phyloP scores from a whole-genome alignment of 2,888 invertebrate species.

The Nemurella pictetii region DNA sequence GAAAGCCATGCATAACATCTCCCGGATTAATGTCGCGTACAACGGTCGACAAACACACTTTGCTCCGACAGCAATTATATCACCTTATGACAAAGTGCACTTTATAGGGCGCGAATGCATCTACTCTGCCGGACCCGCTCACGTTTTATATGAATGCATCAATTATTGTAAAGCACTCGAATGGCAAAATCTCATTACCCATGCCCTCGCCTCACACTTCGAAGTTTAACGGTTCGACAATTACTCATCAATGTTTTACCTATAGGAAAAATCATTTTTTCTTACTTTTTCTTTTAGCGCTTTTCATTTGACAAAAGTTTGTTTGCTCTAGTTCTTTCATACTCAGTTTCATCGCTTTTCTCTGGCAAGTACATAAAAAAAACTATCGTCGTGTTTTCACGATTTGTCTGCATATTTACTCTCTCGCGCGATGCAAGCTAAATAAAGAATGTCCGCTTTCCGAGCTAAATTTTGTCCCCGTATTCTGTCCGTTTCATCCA shows the following conservation, averaged over 20 bases:
- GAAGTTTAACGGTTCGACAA: not conserved
- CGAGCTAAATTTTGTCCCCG: not conserved
- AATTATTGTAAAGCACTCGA: not conserved
- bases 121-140: not conserved
- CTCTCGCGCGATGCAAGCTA: not conserved
- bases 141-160: not conserved
- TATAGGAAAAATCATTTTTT: not conserved
- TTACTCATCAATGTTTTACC: not conserved
- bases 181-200: not conserved
- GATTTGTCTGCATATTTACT: constrained; percentile 20
- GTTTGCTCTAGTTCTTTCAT: not conserved
- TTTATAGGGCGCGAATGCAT: not conserved
- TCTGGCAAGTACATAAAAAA: not conserved
- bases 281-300: not conserved
- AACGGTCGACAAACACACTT: no score
- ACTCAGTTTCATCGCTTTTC: not conserved
- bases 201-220: not conserved
- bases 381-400: not conserved
- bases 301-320: constrained; percentile 3
- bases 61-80: no score
- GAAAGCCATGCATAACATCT: no score
- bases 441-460: constrained; percentile 17
- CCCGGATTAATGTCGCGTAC: no score
- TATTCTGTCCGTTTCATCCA: not conserved
- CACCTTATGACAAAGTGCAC: no score